Percentiles rank a stretch among this genome's conserved stretches.
These are phyloP conservation scores for Morpho helenor DNA, from an alignment of 2,888 invertebrate species.

Conservation along the genomic window DNA sequence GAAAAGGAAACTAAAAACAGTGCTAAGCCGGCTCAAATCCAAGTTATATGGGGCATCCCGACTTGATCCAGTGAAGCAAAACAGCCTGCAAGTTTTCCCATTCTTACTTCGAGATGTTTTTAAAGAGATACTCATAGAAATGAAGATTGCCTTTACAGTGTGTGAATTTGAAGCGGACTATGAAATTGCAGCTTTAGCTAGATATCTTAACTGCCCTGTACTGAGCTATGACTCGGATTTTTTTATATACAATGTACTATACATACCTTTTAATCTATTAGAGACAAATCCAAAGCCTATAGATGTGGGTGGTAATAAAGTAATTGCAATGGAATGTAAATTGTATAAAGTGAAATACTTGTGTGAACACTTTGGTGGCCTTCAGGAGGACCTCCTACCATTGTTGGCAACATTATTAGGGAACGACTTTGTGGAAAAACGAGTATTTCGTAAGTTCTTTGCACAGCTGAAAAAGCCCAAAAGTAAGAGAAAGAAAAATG, in stretches of 20 bases:
- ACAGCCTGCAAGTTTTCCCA: slow-evolving; percentile 83
- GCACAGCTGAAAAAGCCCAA: slow-evolving; percentile 80
- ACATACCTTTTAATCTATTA: slow-evolving; percentile 87
- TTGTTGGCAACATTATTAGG: slow-evolving; percentile 91
- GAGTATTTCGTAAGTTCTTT: slow-evolving; percentile 85
- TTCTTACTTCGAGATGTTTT: slow-evolving; percentile 87
- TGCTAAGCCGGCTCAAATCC: slow-evolving; percentile 76
- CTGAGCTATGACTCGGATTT: slow-evolving; percentile 97
- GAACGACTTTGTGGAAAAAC: slow-evolving; percentile 90
- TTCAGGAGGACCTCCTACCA: slow-evolving; percentile 85
- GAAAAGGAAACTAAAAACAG: slow-evolving; percentile 84
- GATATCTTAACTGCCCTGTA: slow-evolving; percentile 89
- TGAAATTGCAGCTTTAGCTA: slow-evolving; percentile 90
- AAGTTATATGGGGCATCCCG: slow-evolving; percentile 79
- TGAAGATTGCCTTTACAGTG: slow-evolving; percentile 83
- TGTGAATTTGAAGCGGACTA: slow-evolving; percentile 95
- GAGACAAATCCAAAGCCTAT: slow-evolving; percentile 64
- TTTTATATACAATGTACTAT: slow-evolving; percentile 90
- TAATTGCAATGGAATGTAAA: slow-evolving; percentile 81
- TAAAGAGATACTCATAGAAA: slow-evolving; percentile 81
- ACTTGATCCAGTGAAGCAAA: slow-evolving; percentile 77
- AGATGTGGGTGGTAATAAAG: slow-evolving; percentile 42
- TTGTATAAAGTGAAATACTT: slow-evolving; percentile 86
- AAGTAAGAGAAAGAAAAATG: slow-evolving; percentile 71
- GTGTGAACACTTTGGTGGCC: slow-evolving; percentile 80